phyloP scores from a whole-genome alignment of 92 coral and sea anemone genomes.

The Epizoanthus stellaris region DNA sequence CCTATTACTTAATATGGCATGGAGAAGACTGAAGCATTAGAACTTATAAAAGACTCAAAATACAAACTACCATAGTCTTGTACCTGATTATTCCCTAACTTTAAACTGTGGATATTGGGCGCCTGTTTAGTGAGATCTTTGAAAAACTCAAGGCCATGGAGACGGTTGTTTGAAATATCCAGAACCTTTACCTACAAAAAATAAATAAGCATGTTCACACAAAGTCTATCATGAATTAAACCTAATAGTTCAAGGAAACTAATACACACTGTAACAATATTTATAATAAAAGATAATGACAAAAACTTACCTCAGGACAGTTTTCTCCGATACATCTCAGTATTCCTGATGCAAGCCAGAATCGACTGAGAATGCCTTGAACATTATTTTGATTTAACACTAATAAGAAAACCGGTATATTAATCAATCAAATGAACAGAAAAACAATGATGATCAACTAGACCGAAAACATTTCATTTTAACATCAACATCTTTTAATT shows the following conservation, averaged over 20 bases:
- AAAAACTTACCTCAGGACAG: conserved; percentile 88
- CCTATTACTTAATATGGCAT: no score
- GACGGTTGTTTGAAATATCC: conserved; percentile 84
- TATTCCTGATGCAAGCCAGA: conserved; percentile 72
- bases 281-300: background rate
- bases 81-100: conserved; percentile 87
- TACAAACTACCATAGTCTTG: no score
- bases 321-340: conserved; percentile 83
- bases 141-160: conserved; percentile 76
- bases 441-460: no score
- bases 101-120: conserved; percentile 73
- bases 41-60: no score
- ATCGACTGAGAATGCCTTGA: conserved; percentile 73
- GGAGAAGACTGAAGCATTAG: no score
- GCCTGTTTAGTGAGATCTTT: conserved; percentile 85
- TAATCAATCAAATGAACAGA: no score
- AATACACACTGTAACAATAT: background rate
- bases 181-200: conserved; percentile 76
- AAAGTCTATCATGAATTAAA: background rate
- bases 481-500: no score
- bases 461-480: no score
- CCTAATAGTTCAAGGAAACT: background rate
- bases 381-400: conserved; percentile 75
- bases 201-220: background rate
- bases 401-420: conserved; percentile 6